phyloP scores from a whole-genome alignment of 2,797 vertebrate species.

The Acanthurus tractus region DNA sequence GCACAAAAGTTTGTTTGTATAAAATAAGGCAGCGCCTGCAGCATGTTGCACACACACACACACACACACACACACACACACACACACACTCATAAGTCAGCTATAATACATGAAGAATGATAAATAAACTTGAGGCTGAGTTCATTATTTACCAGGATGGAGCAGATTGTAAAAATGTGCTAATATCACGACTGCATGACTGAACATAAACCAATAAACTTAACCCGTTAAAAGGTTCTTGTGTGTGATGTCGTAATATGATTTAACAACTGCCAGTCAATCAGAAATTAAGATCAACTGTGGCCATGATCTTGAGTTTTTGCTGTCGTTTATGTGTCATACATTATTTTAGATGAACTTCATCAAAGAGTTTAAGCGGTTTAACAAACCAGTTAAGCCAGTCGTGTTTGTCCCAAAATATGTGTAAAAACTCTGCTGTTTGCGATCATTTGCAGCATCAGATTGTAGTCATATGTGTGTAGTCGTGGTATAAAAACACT shows the following conservation, averaged over 20 bases:
- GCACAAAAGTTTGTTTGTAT: slow-evolving; percentile 58
- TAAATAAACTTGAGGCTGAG: no score
- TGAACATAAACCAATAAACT: background rate
- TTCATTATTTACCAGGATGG: background rate
- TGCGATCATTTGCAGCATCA: no score
- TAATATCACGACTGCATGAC: no score
- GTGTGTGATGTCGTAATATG: no score
- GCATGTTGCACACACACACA: slow-evolving; percentile 1
- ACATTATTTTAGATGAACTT: background rate
- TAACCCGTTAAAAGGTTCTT: background rate
- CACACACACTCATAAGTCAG: background rate
- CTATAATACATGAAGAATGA: background rate
- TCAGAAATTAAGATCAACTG: background rate
- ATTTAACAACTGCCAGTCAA: background rate
- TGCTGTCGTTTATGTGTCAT: background rate
- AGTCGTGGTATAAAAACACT: no score
- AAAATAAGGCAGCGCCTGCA: slow-evolving; percentile 15
- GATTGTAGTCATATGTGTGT: no score
- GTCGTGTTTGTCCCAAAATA: no score
- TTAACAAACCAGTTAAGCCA: no score
- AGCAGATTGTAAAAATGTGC: no score
- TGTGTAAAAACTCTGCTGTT: no score
- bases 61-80: slow-evolving; percentile 14
- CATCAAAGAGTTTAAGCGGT: background rate
- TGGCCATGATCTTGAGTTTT: no score